Evolutionary conservation across 2,113 vertebrate species (phyloP), one percentile per base, ranked within the genome.

Genomic region (Passer montanus): DNA sequence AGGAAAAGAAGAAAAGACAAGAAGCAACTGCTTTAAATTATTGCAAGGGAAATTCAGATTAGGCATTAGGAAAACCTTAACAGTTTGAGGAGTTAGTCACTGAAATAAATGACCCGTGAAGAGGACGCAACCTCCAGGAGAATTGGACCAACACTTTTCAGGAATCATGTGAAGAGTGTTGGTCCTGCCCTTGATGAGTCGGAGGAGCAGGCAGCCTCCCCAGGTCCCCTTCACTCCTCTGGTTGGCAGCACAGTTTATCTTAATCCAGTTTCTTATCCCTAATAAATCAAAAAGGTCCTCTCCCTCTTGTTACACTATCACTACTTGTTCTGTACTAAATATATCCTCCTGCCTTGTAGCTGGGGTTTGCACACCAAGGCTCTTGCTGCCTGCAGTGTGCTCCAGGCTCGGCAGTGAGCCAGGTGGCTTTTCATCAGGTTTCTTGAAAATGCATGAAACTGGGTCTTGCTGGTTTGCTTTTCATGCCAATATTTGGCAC

Each of bases 331-430:
- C 53, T 72, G 12, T 84, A 39, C 84, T 75, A 94, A 87, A 72
- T 53, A 69, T 30, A 46, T 49, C 28, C 66, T 70, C 37, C 21
- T 84, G 82, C 35, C 59, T 81, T 66, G 37, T 64, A 24, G 35
- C 68, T 91, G n/a, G 9, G 31, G 24, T 80, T 84, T 90, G 72
- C 8, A 4, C 79, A 76, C 43, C 39, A 16, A 58, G 49, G 28
- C 33, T 44, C 23, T 6, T 52, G 27, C 49, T 15, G 4, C 0
- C 0, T 21, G 24, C 59, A 37, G 10, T 67, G 52, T 24, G 82
- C 80, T 90, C 33, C 0, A 4, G 26, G 35, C 72, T 77, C 0
- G 0, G 47, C 63, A 77, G 35, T 43, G 24, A 79, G 50, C n/a
- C 19, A 44, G 33, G 24, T 0, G 2, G 47, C 27, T 2, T 84